A percentile compares a stretch with the other conserved stretches of the same genome.
These are phyloP conservation scores for Tetraodon nigroviridis DNA, from an alignment of 2,113 vertebrate genomes.

Conservation along the genomic window DNA sequence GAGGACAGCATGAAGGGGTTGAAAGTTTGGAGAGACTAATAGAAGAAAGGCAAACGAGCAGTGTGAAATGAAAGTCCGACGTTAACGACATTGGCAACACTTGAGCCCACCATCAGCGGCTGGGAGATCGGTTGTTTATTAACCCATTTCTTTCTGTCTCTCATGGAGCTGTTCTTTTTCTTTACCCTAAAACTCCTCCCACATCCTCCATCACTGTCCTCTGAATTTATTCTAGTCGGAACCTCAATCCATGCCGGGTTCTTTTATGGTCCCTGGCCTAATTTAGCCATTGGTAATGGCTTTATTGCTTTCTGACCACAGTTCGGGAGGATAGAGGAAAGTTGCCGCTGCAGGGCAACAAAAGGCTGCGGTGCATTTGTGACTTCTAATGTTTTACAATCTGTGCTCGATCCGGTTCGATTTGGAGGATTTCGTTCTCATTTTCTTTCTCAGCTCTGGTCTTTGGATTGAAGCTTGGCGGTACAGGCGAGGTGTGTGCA, in stretches of 20 bases:
- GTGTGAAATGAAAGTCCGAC: too few relatives aligned
- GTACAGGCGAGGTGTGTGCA: constrained; percentile 22
- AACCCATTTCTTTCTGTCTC: constrained; percentile 20
- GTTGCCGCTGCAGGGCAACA: constrained; percentile 25
- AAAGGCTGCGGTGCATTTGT: constrained; percentile 19
- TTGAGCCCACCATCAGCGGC: not conserved
- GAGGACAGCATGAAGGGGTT: constrained; percentile 5
- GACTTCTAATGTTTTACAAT: constrained; percentile 10
- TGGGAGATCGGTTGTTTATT: constrained; percentile 26
- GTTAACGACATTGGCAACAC: not conserved
- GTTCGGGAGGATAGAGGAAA: constrained; percentile 46
- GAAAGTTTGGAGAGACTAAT: constrained; percentile 9
- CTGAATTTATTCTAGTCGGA: constrained; percentile 36
- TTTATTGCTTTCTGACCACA: constrained; percentile 42
- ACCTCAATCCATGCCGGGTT: constrained; percentile 22
- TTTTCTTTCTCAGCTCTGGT: constrained; percentile 37
- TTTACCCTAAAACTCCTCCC: constrained; percentile 31
- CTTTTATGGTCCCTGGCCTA: constrained; percentile 50
- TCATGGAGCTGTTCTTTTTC: constrained; percentile 7
- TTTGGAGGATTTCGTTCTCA: constrained; percentile 8
- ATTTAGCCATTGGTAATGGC: constrained; percentile 53
- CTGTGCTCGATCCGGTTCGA: not conserved
- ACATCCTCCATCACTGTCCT: constrained; percentile 4
- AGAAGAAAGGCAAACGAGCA: constrained; percentile 5
- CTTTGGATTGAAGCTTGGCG: constrained; percentile 50